phyloP scores from a whole-genome alignment of 64 coral and sea anemone species.

The Dendrophyllia cribrosa region DNA sequence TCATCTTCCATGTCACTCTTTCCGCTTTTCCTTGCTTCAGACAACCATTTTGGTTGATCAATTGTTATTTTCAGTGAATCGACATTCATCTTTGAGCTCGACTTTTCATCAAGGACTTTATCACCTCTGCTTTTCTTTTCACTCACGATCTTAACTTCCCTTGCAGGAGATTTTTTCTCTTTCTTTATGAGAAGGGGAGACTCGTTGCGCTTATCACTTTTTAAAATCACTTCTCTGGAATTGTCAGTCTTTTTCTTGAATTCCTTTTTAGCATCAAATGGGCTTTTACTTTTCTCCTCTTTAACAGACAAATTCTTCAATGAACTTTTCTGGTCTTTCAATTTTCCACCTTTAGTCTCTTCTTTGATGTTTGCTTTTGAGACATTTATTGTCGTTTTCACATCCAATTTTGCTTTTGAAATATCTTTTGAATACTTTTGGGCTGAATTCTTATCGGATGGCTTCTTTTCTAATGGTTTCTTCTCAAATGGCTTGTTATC shows the following conservation, averaged over 20 bases:
- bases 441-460: background rate
- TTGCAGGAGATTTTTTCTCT: background rate
- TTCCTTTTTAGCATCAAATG: background rate
- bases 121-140: background rate
- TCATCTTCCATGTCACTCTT: background rate
- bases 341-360: background rate
- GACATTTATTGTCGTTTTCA: background rate
- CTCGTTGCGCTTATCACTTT: conserved; percentile 31
- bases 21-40: background rate
- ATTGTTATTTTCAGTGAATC: conserved; percentile 37
- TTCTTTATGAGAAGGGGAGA: conserved; percentile 6
- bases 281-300: conserved; percentile 13
- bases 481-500: background rate
- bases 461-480: background rate
- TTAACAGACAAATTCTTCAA: background rate
- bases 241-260: conserved; percentile 17
- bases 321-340: background rate
- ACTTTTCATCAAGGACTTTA: background rate
- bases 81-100: conserved; percentile 10
- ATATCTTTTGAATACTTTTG: background rate
- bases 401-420: background rate
- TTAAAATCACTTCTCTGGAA: conserved; percentile 41
- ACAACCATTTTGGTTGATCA: background rate
- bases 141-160: conserved; percentile 34
- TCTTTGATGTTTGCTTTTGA: background rate